Conservation (phyloP, 2,797 vertebrate species). For the Sebastes miniatus region DNA sequence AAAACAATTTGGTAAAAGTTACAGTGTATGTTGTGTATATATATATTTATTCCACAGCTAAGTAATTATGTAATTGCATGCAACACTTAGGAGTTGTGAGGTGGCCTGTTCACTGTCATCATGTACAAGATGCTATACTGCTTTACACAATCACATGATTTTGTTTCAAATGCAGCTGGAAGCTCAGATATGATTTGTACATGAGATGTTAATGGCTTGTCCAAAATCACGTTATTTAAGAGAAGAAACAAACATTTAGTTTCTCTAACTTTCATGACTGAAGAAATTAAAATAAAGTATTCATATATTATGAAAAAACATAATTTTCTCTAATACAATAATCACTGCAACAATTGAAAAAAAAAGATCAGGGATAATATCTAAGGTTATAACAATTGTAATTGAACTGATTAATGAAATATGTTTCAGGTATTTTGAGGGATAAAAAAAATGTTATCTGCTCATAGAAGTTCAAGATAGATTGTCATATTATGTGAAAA, state of each 20-base stretch:
- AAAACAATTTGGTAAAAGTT: not conserved
- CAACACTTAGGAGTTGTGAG: not conserved
- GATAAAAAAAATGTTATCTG: not conserved
- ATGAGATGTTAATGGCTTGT: not conserved
- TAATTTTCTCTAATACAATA: not conserved
- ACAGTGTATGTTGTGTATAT: not conserved
- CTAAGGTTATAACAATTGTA: not conserved
- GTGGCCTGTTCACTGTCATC: not conserved
- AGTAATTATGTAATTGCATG: not conserved
- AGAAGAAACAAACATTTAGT: not conserved
- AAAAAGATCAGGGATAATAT: not conserved
- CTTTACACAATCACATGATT: not conserved
- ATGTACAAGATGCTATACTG: not conserved
- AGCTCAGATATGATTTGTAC: not conserved
- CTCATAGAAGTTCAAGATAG: not conserved
- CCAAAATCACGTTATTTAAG: not conserved
- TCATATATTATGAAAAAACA: not conserved
- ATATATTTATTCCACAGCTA: not conserved
- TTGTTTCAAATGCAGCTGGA: not conserved
- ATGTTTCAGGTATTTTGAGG: not conserved
- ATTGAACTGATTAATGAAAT: not conserved
- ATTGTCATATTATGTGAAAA: not conserved
- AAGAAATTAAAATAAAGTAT: not conserved
- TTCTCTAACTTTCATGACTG: not conserved
- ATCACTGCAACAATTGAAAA: not conserved